Evolutionary conservation across 2,797 vertebrate species (phyloP).

Genomic region (Euthynnus affinis): DNA sequence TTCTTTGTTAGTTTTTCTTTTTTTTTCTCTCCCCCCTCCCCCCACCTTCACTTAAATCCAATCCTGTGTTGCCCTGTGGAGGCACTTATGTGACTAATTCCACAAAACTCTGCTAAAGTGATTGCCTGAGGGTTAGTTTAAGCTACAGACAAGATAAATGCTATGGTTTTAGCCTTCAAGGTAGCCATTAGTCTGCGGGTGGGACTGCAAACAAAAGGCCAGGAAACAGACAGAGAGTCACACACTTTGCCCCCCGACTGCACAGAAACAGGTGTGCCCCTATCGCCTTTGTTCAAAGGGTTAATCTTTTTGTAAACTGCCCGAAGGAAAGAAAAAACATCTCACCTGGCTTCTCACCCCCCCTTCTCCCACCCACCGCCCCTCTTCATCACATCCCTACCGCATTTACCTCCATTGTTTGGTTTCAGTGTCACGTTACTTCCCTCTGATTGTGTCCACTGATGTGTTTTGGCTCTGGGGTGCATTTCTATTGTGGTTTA

Average conservation of each 20-base stretch:
- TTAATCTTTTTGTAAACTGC: conserved; percentile 64
- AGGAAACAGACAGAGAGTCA: conserved; percentile 61
- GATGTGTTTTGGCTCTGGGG: conserved; percentile 64
- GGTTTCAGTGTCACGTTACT: conserved; percentile 62
- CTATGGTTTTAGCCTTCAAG: conserved; percentile 77
- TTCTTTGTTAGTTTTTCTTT: conserved; percentile 31
- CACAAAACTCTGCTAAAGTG: conserved; percentile 59
- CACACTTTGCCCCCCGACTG: conserved; percentile 40
- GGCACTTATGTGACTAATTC: conserved; percentile 49
- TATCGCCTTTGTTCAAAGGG: conserved; percentile 52
- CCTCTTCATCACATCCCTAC: conserved; percentile 34
- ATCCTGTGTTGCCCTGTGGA: conserved; percentile 26
- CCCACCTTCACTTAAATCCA: conserved; percentile 29
- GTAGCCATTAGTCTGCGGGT: conserved; percentile 74
- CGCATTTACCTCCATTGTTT: conserved; percentile 64
- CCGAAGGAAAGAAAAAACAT: conserved; percentile 41
- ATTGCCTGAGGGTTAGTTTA: conserved; percentile 62
- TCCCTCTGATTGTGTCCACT: conserved; percentile 50
- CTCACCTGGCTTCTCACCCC: conserved; percentile 64
- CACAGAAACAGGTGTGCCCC: conserved; percentile 68
- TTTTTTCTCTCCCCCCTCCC: conserved; percentile 1
- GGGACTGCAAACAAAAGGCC: conserved; percentile 68
- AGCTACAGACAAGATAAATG: conserved; percentile 76
- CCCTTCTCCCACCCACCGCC: too few relatives aligned
- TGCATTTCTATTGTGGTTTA: conserved; percentile 57